Evolutionary conservation across 2,888 invertebrate genomes (phyloP), one percentile per base, ranked within the genome.

Genomic region (Ochlodes sylvanus): DNA sequence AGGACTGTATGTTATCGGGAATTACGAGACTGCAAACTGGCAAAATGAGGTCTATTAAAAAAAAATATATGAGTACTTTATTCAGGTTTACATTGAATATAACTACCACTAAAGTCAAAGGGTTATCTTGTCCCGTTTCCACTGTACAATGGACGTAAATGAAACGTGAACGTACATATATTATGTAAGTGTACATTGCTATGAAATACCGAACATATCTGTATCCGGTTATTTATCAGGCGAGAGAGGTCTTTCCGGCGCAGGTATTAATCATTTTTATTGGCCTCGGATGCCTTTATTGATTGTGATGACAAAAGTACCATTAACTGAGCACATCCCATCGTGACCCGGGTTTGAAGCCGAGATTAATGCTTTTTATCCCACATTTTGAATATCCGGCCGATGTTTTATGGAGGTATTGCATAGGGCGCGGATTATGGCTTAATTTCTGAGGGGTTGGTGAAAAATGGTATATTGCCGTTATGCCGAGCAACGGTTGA

Each of bases 211-310:
- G 71, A 72, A 69, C 62, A 54, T 54, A 66, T 66, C 63, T 69
- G 55, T 70, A 69, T 74, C 74, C 72, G 72, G 74, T 71, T 81
- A 85, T 88, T 83, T 80, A 86, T 88, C 85, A 88, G 76, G 71
- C 68, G 71, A 67, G 80, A 84, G 80, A 79, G 84, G 84, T 81
- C 85, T 74, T 76, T 79, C 75, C 77, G 72, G 71, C 66, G 69
- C 55, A 69, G 60, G 71, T 82, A 88, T 88, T 87, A 87, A 89
- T 89, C 89, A 89, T 85, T 88, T 88, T 88, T 88, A 88, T 89
- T 84, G 85, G 84, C 82, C 85, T 80, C 76, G 79, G 80, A 78
- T 74, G 79, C 76, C 77, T 82, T 82, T 86, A 88, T 86, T 87
- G 88, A 87, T 88, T 86, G 84, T 82, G 82, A 81, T 86, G 85